Evolutionary conservation across 2,797 vertebrate genomes (phyloP), one percentile per base, ranked within the genome.

Genomic region (Cuculus canorus): DNA sequence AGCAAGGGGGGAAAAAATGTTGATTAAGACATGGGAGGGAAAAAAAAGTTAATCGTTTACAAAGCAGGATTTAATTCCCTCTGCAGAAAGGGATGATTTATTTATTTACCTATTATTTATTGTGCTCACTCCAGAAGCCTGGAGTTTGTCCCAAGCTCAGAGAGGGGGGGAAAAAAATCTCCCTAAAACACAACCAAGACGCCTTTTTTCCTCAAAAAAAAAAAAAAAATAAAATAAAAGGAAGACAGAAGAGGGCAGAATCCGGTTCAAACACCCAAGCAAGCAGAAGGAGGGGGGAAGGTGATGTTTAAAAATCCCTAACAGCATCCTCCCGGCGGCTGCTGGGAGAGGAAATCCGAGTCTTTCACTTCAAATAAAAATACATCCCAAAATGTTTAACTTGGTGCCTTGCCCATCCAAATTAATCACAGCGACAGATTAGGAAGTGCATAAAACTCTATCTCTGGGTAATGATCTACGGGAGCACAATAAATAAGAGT

Each of bases 371-470:
- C 92, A 93, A 93, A 90, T 17, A 15, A 33, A n/a, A 57, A 43
- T 17, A 63, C 43, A 43, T 43, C 27, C 93, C 96, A 94, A 75
- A 97, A 97, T 97, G 96, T 97, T 98, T 97, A 87, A 75, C 71
- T 97, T 98, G 98, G 97, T 93, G n/a, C 92, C 72, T 81, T 96
- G 97, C 97, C 97, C 97, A 97, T 86, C 93, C 69, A 87, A 96
- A 98, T 98, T 96, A 98, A 98, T 98, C 98, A 98, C 95, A 68
- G 94, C 95, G 97, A 97, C 97, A 96, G 97, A 97, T 97, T 97
- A 97, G 97, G 97, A 97, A 98, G 96, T 96, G 90, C 97, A 97
- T 97, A 97, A 97, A 98, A 97, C 95, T 96, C 90, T 97, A 97
- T 97, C 97, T 94, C 93, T 86, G 95, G 95, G 78, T 97, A 96